Evolutionary conservation across 2,888 invertebrate genomes (phyloP).

Genomic region (Allygus modestus): DNA sequence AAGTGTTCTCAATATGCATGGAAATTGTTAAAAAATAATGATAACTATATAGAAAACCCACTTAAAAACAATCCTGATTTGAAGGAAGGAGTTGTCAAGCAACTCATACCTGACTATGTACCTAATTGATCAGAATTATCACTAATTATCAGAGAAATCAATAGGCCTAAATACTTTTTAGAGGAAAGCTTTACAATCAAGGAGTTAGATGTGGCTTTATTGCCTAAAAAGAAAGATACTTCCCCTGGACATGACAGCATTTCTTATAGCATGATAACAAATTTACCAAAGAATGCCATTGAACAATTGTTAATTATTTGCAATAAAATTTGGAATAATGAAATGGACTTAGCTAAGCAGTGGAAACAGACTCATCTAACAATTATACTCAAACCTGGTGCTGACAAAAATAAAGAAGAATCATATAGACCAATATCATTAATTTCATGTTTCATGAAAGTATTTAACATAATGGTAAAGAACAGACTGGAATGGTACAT

Average conservation of each 20-base stretch:
- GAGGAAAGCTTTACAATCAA: too few relatives aligned
- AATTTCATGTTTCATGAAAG: constrained; percentile 11
- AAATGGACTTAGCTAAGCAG: background rate
- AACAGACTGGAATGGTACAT: constrained; percentile 30
- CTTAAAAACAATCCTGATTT: background rate
- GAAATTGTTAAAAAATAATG: background rate
- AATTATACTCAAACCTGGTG: background rate
- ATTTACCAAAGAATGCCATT: background rate
- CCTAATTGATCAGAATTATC: too few relatives aligned
- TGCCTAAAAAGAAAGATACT: too few relatives aligned
- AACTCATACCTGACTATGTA: background rate
- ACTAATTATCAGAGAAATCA: too few relatives aligned
- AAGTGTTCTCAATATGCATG: background rate
- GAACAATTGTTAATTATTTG: background rate
- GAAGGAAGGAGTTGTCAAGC: background rate
- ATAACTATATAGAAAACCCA: background rate
- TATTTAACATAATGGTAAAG: constrained; percentile 29
- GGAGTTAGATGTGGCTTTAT: too few relatives aligned
- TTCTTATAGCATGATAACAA: too few relatives aligned
- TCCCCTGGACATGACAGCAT: too few relatives aligned
- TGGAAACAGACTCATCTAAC: background rate
- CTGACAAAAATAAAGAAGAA: constrained; percentile 8
- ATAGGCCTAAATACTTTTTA: too few relatives aligned
- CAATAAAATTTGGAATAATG: background rate
- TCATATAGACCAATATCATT: constrained; percentile 30